phyloP scores from a whole-genome alignment of 2,888 invertebrate species.

The Arctia plantaginis region DNA sequence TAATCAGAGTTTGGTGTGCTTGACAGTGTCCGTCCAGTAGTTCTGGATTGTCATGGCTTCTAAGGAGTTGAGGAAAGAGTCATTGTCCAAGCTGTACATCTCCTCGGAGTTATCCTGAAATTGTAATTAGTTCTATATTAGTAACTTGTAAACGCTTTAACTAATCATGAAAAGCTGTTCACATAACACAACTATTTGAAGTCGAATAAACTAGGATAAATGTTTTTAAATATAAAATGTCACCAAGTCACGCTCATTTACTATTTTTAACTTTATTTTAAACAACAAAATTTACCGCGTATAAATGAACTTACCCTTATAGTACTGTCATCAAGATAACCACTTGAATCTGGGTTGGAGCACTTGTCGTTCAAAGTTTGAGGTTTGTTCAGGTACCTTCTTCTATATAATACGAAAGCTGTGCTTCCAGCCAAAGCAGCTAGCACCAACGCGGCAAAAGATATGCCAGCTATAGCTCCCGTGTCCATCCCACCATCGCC shows the following conservation, averaged over 20 bases:
- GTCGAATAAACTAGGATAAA: not conserved
- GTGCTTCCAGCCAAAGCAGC: constrained; percentile 88
- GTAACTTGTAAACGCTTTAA: not conserved
- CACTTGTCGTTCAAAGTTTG: constrained; percentile 93
- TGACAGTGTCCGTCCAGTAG: constrained; percentile 97
- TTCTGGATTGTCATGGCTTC: constrained; percentile 98
- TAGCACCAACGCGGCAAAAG: constrained; percentile 88
- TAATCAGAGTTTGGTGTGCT: constrained; percentile 93
- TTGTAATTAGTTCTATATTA: constrained; percentile 12
- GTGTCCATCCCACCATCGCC: constrained; percentile 82
- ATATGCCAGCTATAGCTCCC: constrained; percentile 89
- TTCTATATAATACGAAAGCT: constrained; percentile 89
- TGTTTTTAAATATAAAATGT: not conserved
- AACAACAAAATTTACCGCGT: too few species aligned
- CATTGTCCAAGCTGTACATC: constrained; percentile 97
- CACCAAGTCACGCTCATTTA: not conserved
- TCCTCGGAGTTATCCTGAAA: constrained; percentile 96
- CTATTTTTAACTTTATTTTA: too few species aligned
- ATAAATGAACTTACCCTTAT: constrained; percentile 88
- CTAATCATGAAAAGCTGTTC: not conserved
- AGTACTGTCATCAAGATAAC: constrained; percentile 95
- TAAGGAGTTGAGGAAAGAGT: constrained; percentile 96
- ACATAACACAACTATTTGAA: not conserved
- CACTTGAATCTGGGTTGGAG: constrained; percentile 94
- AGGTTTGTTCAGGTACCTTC: constrained; percentile 92